Percentiles rank a stretch among this genome's conserved stretches.
phyloP scores from a whole-genome alignment of 2,888 invertebrate species.

The Clivina fossor region DNA sequence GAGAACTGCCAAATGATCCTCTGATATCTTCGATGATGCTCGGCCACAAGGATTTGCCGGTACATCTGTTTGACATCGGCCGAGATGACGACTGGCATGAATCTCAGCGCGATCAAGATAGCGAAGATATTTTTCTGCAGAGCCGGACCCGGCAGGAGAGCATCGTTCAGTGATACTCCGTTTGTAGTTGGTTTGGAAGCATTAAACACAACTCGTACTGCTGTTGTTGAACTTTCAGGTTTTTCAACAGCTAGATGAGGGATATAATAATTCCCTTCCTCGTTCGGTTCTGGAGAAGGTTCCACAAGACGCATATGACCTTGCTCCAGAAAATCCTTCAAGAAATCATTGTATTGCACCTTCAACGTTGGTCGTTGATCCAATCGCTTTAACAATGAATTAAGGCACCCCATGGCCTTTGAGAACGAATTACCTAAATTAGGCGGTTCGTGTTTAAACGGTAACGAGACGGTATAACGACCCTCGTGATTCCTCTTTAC shows the following conservation, averaged over 20 bases:
- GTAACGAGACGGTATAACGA: slow-evolving; percentile 39
- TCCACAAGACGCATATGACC: background rate
- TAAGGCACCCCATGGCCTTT: slow-evolving; percentile 36
- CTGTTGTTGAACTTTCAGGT: slow-evolving; percentile 19
- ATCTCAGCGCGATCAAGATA: no score
- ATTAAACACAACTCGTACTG: slow-evolving; percentile 29
- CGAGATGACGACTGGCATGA: background rate
- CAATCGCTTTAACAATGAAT: slow-evolving; percentile 34
- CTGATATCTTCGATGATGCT: background rate
- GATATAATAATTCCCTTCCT: slow-evolving; percentile 13
- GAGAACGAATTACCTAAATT: slow-evolving; percentile 35
- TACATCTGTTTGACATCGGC: background rate
- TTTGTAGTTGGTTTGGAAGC: slow-evolving; percentile 12
- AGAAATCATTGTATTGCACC: slow-evolving; percentile 10
- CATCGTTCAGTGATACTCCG: slow-evolving; percentile 23
- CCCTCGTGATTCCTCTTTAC: slow-evolving; percentile 36
- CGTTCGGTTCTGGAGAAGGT: background rate
- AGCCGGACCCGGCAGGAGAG: slow-evolving; percentile 16
- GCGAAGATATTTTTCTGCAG: no score
- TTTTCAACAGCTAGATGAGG: slow-evolving; percentile 29
- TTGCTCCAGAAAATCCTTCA: background rate
- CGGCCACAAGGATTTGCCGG: background rate
- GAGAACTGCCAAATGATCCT: background rate
- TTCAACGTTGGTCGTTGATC: slow-evolving; percentile 33
- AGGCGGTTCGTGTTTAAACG: slow-evolving; percentile 32